phyloP scores from a whole-genome alignment of 2,888 invertebrate species.

The Latrodectus elegans region DNA sequence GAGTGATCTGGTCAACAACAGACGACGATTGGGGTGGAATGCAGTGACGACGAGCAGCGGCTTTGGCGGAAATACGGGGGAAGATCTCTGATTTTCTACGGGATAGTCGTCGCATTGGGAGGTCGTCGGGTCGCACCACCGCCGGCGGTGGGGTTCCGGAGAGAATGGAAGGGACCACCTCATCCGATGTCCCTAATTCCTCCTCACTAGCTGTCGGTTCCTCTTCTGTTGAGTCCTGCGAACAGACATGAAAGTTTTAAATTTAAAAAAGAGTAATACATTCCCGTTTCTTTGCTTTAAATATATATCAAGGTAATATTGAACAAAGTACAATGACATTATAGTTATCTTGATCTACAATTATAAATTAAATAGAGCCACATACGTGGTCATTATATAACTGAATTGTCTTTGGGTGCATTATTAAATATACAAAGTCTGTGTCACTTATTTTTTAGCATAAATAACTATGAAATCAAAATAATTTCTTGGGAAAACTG shows the following conservation, averaged over 20 bases:
- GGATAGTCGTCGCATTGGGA: constrained; percentile 46
- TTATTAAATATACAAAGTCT: too few species aligned
- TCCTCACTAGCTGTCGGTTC: constrained; percentile 51
- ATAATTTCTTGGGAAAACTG: too few species aligned
- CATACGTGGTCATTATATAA: too few species aligned
- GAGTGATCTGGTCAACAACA: constrained; percentile 55
- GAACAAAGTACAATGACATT: too few species aligned
- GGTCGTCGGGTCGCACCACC: constrained; percentile 16
- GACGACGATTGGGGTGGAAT: background rate
- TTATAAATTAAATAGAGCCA: too few species aligned
- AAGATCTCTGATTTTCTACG: constrained; percentile 64
- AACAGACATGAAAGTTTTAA: background rate
- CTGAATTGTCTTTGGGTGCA: too few species aligned
- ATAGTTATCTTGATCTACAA: too few species aligned
- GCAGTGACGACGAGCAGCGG: constrained; percentile 39
- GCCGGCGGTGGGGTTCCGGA: constrained; percentile 6
- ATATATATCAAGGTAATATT: too few species aligned
- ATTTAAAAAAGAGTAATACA: too few species aligned
- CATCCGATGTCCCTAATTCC: constrained; percentile 51
- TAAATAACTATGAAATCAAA: too few species aligned
- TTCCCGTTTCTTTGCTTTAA: too few species aligned
- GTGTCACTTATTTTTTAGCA: too few species aligned
- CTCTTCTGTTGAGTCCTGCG: constrained; percentile 57
- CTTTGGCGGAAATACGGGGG: constrained; percentile 61
- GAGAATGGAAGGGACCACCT: background rate